Percentiles rank a stretch among this genome's conserved stretches.
Evolutionary conservation across 2,113 vertebrate species (phyloP).

Genomic region (Haemorhous mexicanus): DNA sequence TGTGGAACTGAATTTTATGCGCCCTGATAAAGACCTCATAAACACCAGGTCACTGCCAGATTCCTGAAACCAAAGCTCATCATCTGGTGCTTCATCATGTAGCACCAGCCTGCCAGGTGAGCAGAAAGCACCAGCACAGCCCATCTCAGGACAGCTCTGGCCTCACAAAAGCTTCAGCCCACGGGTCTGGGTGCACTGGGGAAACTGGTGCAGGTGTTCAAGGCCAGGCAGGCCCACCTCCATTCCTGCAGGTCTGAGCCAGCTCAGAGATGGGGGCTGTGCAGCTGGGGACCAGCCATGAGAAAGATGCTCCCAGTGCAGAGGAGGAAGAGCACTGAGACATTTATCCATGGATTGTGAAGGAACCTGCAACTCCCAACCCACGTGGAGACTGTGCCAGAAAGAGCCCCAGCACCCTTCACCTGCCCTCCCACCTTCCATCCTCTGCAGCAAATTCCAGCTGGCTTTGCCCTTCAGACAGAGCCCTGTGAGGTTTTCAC

Average conservation of each 20-base stretch:
- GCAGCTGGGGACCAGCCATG: not conserved
- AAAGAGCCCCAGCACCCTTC: not conserved
- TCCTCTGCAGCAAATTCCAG: not conserved
- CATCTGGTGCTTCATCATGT: not conserved
- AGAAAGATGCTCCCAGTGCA: not conserved
- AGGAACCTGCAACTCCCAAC: not conserved
- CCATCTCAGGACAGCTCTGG: not conserved
- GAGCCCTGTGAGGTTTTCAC: not conserved
- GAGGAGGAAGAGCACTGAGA: not conserved
- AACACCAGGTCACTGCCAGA: not conserved
- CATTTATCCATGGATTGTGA: not conserved
- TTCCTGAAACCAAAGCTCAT: not conserved
- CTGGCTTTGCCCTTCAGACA: not conserved
- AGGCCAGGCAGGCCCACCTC: not conserved
- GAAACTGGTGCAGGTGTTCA: not conserved
- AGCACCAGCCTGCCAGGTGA: not conserved
- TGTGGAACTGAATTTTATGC: too few relatives aligned
- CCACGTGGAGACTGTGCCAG: not conserved
- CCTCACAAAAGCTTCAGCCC: not conserved
- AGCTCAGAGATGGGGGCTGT: not conserved
- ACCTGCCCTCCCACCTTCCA: not conserved
- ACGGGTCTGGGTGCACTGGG: not conserved
- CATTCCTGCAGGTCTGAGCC: not conserved
- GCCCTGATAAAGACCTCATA: not conserved
- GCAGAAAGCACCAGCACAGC: not conserved